Conservation (phyloP, 2,797 vertebrate genomes). For the Melanogrammus aeglefinus region DNA sequence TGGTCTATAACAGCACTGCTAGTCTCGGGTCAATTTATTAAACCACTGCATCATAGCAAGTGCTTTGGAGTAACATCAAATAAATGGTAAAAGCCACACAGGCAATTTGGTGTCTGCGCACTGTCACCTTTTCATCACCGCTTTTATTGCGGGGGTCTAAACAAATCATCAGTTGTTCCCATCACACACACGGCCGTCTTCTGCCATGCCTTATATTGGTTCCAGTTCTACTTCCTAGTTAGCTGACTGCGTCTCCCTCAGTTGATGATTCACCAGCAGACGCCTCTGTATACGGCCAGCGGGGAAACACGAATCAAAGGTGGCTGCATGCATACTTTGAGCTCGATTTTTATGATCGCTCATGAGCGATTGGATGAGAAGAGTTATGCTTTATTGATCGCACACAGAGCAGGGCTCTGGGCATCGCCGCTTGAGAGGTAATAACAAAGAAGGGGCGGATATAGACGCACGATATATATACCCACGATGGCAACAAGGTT, state of each 20-base stretch:
- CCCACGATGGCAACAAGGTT: neutral
- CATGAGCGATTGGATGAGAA: neutral
- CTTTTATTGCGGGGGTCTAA: neutral
- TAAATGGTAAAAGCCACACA: neutral
- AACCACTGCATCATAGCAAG: slow-evolving; percentile 2
- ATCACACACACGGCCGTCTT: neutral
- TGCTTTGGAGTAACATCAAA: neutral
- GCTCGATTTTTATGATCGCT: neutral
- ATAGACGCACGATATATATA: neutral
- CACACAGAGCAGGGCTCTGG: neutral
- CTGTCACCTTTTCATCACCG: slow-evolving; percentile 1
- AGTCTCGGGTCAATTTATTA: neutral
- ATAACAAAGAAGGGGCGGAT: neutral
- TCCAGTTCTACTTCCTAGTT: neutral
- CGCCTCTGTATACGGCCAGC: neutral
- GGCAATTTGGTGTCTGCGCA: neutral
- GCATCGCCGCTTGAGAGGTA: neutral
- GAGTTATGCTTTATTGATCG: neutral
- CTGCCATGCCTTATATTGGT: neutral
- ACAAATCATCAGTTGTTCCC: neutral
- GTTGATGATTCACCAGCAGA: neutral
- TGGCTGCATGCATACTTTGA: neutral
- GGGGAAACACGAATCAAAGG: neutral
- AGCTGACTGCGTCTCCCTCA: neutral
- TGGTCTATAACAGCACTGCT: neutral